Evolutionary conservation across 2,888 invertebrate genomes (phyloP).

Genomic region (Myathropa florea): DNA sequence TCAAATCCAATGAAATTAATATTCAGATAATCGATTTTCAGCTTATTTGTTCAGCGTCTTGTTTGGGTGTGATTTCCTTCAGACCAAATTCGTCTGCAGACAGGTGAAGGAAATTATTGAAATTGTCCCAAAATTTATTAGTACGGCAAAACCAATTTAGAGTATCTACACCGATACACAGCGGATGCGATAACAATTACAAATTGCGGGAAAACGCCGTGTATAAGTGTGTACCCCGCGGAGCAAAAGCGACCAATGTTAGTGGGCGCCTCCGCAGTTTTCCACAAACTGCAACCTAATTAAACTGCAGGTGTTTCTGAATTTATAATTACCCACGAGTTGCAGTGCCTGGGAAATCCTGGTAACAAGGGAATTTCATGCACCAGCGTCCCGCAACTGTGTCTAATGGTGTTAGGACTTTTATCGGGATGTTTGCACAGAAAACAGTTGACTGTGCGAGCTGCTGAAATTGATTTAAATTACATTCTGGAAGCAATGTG

Average conservation of each 20-base stretch:
- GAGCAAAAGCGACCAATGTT: not conserved
- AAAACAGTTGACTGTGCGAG: not conserved
- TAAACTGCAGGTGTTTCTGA: constrained; percentile 63
- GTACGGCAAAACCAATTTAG: not conserved
- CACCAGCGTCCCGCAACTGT: constrained; percentile 41
- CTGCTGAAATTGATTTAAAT: not conserved
- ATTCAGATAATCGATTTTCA: not conserved
- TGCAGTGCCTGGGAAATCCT: constrained; percentile 31
- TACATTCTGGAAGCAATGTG: not conserved
- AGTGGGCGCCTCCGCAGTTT: not conserved
- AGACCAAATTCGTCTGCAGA: not conserved
- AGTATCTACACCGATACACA: not conserved
- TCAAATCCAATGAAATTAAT: not conserved
- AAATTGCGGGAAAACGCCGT: not conserved
- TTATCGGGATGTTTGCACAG: not conserved
- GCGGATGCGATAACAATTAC: constrained; percentile 19
- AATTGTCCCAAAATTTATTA: constrained; percentile 42
- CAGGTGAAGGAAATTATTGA: not conserved
- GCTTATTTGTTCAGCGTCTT: not conserved
- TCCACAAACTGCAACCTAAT: constrained; percentile 51
- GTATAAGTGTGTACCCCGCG: not conserved
- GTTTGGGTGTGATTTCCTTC: no score
- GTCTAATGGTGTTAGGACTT: constrained; percentile 25
- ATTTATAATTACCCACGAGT: constrained; percentile 60
- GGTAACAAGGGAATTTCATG: constrained; percentile 50